A percentile compares a stretch with the other conserved stretches of the same genome.
Conservation (phyloP, 2,888 invertebrate species). For the Nephrotoma flavescens region DNA sequence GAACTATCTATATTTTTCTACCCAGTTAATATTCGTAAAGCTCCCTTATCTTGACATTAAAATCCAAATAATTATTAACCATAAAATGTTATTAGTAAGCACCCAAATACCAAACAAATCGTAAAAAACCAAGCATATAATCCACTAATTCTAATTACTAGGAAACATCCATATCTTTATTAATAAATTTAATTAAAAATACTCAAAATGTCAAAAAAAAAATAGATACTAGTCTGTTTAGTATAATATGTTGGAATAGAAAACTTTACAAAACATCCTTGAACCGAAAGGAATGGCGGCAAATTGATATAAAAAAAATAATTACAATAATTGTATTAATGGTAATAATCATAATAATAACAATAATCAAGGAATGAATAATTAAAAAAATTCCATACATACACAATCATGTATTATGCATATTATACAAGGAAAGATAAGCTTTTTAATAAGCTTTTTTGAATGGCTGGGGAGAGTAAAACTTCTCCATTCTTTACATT, state of each 20-base stretch:
- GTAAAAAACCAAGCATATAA: background rate
- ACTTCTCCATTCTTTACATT: background rate
- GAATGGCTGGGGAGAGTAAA: background rate
- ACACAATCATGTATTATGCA: background rate
- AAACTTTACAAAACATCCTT: background rate
- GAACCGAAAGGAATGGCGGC: background rate
- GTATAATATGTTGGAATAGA: background rate
- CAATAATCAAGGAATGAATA: background rate
- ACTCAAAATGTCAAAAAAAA: background rate
- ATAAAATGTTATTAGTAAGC: background rate
- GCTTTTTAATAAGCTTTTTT: background rate
- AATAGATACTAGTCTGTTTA: background rate
- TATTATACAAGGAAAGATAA: background rate
- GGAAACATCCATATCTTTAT: background rate
- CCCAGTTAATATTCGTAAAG: background rate
- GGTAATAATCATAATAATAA: background rate
- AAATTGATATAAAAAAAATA: background rate
- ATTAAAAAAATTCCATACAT: background rate
- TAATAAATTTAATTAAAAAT: background rate
- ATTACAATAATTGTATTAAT: background rate
- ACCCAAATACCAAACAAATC: background rate
- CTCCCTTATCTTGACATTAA: background rate
- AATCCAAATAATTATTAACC: background rate
- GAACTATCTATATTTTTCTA: background rate
- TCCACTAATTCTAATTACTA: background rate